Base-by-base conservation (phyloP, 1,140 invertebrate species). In the Drosophila simulans region DNA sequence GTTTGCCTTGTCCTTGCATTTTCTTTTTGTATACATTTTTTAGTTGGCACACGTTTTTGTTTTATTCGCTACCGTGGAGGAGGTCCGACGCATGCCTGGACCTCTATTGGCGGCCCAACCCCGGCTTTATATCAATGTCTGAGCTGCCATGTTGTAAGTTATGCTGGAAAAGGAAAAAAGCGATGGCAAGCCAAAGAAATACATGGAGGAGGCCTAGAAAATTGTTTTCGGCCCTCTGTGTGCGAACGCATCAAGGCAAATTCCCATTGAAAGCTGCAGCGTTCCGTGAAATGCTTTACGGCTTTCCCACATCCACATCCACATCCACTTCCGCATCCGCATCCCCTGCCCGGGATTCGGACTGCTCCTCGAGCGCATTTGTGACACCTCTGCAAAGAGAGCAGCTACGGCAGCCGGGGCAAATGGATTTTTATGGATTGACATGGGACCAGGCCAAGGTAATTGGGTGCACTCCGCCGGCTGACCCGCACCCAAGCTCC, bases 361-460 rank as follows among this genome's bases (percentile, higher is more conserved):
- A 31, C 2, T 73, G 48, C 77, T 77, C 45, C 84, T 89, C 82
- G 68, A 89, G 77, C 77, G 77, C 84, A 88, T 88, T 88, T 89
- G 84, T 84, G 84, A 89, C 84, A 88, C 84, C 84, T 88, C 56
- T 55, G 74, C 45, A 15, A 54, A 22, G 31, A 43, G 27, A 42
- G 48, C 63, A 49, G 25, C 59, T 48, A 54, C 51, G 39, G 59
- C 65, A 59, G 57, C 57, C 56, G 49, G 49, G 69, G 66, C 80
- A 88, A 88, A 88, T 88, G 84, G 84, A 88, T 88, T 88, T 86
- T 88, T 88, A 88, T 89, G 84, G 84, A 88, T 84, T 88, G 83
- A 89, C 83, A 89, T 84, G 71, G 69, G 64, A 69, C 51, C 35
- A 15, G 66, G 68, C 64, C 76, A 60, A 80, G 84, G 77, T 88